phyloP scores from a whole-genome alignment of 2,888 invertebrate species.

The Andrena hattorfiana region DNA sequence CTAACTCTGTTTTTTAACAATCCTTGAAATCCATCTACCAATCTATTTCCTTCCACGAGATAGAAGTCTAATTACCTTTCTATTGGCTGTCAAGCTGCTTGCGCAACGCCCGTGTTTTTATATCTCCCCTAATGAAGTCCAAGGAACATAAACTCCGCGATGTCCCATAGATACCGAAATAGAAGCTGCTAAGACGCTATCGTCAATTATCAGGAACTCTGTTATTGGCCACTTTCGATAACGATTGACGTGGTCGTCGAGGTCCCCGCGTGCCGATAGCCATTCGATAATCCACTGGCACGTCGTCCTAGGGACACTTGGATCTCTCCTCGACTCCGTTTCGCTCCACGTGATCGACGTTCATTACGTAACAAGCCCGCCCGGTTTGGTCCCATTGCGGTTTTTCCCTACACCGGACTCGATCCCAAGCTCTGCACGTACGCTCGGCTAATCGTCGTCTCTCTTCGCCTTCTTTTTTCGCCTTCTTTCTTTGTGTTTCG shows the following conservation, averaged over 20 bases:
- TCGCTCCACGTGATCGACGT: slow-evolving; percentile 35
- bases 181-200: too few species aligned
- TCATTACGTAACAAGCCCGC: slow-evolving; percentile 52
- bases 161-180: too few species aligned
- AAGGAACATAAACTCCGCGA: too few species aligned
- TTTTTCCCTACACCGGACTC: slow-evolving; percentile 38
- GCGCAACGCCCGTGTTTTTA: not conserved
- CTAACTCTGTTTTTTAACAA: too few species aligned
- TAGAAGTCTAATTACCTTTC: not conserved
- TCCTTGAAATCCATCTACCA: too few species aligned
- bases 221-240: not conserved
- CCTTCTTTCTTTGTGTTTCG: slow-evolving; percentile 19
- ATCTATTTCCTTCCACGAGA: too few species aligned
- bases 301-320: not conserved
- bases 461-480: slow-evolving; percentile 22
- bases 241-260: not conserved
- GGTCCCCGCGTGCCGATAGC: not conserved
- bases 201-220: too few species aligned
- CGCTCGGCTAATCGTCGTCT: slow-evolving; percentile 34
- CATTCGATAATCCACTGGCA: not conserved
- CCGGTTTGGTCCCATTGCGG: slow-evolving; percentile 44
- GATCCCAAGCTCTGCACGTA: slow-evolving; percentile 34
- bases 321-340: slow-evolving; percentile 24
- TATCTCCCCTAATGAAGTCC: too few species aligned
- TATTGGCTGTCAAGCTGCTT: not conserved